Evolutionary conservation across 1,140 invertebrate genomes (phyloP).

Genomic region (Limonius californicus): DNA sequence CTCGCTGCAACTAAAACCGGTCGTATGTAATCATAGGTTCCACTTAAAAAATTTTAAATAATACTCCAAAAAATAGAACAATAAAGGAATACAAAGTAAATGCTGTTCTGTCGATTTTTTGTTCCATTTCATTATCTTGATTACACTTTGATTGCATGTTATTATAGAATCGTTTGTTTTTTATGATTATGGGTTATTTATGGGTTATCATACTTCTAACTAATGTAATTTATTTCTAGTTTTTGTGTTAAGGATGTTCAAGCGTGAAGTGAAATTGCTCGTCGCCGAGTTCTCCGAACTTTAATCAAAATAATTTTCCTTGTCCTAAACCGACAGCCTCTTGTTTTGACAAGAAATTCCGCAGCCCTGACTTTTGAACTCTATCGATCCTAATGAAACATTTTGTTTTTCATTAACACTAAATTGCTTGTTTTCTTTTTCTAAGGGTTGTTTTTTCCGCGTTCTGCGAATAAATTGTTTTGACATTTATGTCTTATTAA

Average conservation of each 20-base stretch:
- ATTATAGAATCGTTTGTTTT: slow-evolving; percentile 6
- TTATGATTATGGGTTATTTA: slow-evolving; percentile 14
- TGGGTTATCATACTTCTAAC: slow-evolving; percentile 4
- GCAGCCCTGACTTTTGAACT: no score
- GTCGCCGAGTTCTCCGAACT: not conserved
- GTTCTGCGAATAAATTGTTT: no score
- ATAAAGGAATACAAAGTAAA: not conserved
- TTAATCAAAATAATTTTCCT: not conserved
- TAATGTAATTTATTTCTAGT: not conserved
- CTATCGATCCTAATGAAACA: no score
- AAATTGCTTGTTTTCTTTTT: no score
- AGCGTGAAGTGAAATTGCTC: slow-evolving; percentile 1
- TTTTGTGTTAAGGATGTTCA: not conserved
- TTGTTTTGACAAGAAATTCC: no score
- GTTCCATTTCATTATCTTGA: slow-evolving; percentile 2
- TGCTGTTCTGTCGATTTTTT: not conserved
- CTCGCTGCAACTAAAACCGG: no score
- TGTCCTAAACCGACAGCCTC: not conserved
- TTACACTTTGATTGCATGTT: slow-evolving; percentile 8
- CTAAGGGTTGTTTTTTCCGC: no score
- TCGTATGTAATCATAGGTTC: no score
- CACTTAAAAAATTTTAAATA: no score
- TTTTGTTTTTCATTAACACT: no score
- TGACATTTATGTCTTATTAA: no score
- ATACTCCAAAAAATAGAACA: no score